Evolutionary conservation across 2,797 vertebrate genomes (phyloP).

Genomic region (Lepus townsendii): DNA sequence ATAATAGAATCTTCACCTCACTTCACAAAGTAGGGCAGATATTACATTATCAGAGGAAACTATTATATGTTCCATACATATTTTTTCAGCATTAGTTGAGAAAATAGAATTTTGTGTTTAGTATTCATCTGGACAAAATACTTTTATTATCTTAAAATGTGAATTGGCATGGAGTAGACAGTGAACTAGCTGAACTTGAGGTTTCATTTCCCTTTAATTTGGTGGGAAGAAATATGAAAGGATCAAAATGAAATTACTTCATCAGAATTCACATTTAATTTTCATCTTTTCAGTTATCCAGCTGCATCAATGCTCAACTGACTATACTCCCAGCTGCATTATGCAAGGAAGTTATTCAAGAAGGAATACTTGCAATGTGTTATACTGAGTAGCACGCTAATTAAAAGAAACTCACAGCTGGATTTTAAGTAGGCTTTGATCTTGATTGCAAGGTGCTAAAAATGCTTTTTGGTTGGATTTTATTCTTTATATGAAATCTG

Average conservation of each 20-base stretch:
- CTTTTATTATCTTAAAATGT: conserved; percentile 72
- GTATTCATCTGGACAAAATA: conserved; percentile 70
- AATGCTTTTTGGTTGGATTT: conserved; percentile 66
- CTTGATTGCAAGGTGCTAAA: conserved; percentile 78
- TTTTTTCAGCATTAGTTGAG: conserved; percentile 50
- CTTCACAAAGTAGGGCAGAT: conserved; percentile 64
- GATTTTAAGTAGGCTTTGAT: conserved; percentile 70
- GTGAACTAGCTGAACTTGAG: conserved; percentile 75
- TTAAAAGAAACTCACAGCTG: conserved; percentile 81
- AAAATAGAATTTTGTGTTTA: conserved; percentile 74
- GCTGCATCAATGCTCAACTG: conserved; percentile 71
- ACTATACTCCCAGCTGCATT: conserved; percentile 76
- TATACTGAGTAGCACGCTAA: conserved; percentile 69
- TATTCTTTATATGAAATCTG: conserved; percentile 48
- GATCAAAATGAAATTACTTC: conserved; percentile 80
- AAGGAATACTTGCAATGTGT: conserved; percentile 64
- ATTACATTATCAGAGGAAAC: conserved; percentile 62
- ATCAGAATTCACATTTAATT: conserved; percentile 83
- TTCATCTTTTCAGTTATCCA: conserved; percentile 76
- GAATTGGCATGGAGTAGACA: conserved; percentile 62
- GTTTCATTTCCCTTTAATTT: conserved; percentile 79
- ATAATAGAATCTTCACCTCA: conserved; percentile 45
- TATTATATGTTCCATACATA: conserved; percentile 26
- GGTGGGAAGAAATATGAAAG: conserved; percentile 75
- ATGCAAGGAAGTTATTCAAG: conserved; percentile 77